Conservation (phyloP, 2,888 invertebrate genomes). For the Lasioglossum calceatum region DNA sequence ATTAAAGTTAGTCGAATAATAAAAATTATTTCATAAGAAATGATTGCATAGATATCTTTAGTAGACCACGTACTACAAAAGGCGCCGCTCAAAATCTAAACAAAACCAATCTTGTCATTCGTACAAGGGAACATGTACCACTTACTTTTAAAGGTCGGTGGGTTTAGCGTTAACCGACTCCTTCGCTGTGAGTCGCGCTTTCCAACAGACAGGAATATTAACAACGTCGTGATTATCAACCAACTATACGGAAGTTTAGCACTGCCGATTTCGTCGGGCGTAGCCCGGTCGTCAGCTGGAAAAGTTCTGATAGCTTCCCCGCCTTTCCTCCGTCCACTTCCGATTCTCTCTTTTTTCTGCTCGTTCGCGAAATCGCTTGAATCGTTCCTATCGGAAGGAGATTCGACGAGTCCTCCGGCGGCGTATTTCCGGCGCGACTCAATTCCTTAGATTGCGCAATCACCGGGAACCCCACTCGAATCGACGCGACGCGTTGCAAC, state of each 20-base stretch:
- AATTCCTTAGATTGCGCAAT: conserved; percentile 44
- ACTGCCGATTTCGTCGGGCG: background rate
- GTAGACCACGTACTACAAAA: too few relatives aligned
- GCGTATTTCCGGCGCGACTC: conserved; percentile 35
- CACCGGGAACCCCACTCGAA: conserved; percentile 25
- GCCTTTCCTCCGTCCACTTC: too few relatives aligned
- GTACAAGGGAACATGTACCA: too few relatives aligned
- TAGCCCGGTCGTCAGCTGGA: conserved; percentile 1
- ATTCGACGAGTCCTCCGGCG: conserved; percentile 24
- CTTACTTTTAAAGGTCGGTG: too few relatives aligned
- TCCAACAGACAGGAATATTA: background rate
- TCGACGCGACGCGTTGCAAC: background rate
- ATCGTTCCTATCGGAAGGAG: conserved; percentile 25
- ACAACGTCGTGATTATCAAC: background rate
- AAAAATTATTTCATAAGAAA: too few relatives aligned
- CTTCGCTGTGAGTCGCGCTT: background rate
- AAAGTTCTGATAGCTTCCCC: conserved; percentile 19
- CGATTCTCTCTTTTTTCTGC: background rate
- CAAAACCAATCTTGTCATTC: too few relatives aligned
- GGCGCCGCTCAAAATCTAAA: too few relatives aligned
- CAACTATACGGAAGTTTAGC: background rate
- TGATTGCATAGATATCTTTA: too few relatives aligned
- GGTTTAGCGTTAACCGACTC: background rate
- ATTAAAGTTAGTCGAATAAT: too few relatives aligned
- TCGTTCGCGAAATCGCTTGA: conserved; percentile 41